Evolutionary conservation across 2,888 invertebrate species (phyloP).

Genomic region (Ceriagrion tenellum): DNA sequence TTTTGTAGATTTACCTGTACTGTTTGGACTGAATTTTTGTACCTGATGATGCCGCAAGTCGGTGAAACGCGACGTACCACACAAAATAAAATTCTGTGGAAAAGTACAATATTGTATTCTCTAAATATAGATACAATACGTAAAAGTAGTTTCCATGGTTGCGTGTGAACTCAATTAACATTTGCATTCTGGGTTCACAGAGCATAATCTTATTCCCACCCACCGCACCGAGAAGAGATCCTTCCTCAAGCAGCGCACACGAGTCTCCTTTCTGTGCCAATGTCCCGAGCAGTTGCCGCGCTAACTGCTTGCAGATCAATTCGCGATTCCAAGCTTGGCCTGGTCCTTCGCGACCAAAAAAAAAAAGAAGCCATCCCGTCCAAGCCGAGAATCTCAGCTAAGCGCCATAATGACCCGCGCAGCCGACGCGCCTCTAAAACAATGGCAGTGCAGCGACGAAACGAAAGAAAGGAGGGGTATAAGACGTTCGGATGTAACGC

Average conservation of each 20-base stretch:
- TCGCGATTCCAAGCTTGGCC: neutral
- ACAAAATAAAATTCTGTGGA: too few relatives aligned
- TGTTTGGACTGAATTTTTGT: too few relatives aligned
- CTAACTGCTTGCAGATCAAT: neutral
- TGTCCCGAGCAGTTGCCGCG: neutral
- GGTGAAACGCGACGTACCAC: too few relatives aligned
- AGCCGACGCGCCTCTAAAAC: neutral
- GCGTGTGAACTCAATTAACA: neutral
- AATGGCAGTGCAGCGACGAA: neutral
- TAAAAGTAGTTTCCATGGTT: too few relatives aligned
- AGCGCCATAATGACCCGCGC: neutral
- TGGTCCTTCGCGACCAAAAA: neutral
- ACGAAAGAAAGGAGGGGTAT: neutral
- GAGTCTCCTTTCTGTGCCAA: neutral
- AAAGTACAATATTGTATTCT: too few relatives aligned
- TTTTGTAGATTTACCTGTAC: too few relatives aligned
- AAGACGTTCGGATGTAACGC: too few relatives aligned
- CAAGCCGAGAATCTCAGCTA: neutral
- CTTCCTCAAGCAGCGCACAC: neutral
- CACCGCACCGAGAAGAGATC: neutral
- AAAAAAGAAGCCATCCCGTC: neutral
- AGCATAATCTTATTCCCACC: neutral
- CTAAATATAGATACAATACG: too few relatives aligned
- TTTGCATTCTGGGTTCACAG: neutral
- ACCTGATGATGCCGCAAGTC: too few relatives aligned